Base-by-base conservation (phyloP, 2,113 vertebrate species). In the Manacus vitellinus region DNA sequence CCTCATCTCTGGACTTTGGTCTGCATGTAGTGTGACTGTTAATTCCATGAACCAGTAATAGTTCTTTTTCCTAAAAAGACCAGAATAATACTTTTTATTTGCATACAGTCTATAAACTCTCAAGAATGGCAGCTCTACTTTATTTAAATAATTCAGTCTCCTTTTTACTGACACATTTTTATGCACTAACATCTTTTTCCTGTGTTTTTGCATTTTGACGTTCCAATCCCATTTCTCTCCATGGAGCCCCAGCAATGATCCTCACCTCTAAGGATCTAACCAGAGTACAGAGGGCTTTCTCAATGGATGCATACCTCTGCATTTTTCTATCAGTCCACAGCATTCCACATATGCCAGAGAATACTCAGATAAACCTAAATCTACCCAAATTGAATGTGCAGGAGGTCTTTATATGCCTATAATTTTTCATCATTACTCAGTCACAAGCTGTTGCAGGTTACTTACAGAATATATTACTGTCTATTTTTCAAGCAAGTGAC, bases 41-140 rank as follows among this genome's bases (percentile, higher is more conserved):
- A 92, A 82, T 96, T 91, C 59, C 46, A 49, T 47, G 80, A 88
- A 41, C 22, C 56, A 52, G n/a, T 92, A 90, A 88, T 62, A 37
- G 52, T 1, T 9, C 77, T 89, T 73, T 82, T 46, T 8, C 35
- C 44, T 43, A 51, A 88, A 68, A 92, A 74, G 11, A 71, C 39
- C 2, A 77, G 12, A 86, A 49, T 35, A 59, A 39, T 46, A 47
- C 12, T 54, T 86, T 88, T 43, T 74, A 77, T 68, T 56, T 7
- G 3, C 39, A 67, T 49, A 43, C 5, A 74, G 30, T 23, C 65
- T 65, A 78, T 35, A 55, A 94, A 56, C 12, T 33, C 47, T 56
- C 52, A 21, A 75, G 61, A 85, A 94, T 89, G 19, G n/a, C 15
- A 80, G 52, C 10, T 87, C 33, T 63, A 44, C 31, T 70, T 33